These are phyloP conservation scores for Pseudococcus viburni DNA, from an alignment of 2,888 invertebrate genomes.

Conservation along the genomic window DNA sequence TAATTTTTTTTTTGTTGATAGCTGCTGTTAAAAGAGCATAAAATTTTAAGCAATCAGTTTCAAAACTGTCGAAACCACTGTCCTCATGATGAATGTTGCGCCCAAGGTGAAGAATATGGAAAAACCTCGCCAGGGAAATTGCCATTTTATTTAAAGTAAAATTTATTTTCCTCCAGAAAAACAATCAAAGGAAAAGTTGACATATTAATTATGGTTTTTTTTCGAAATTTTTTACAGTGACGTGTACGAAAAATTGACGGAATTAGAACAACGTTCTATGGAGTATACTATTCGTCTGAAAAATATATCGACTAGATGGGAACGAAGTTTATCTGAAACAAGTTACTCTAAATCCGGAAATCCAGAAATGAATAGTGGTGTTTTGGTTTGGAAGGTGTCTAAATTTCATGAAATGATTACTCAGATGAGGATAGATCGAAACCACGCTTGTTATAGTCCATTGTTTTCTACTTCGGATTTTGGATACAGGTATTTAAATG, in stretches of 20 bases:
- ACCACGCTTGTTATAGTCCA: slow-evolving; percentile 51
- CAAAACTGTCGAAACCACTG: slow-evolving; percentile 61
- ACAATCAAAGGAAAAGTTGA: background rate
- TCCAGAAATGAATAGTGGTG: slow-evolving; percentile 56
- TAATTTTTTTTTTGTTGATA: background rate
- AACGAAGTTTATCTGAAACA: slow-evolving; percentile 1
- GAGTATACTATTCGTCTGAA: slow-evolving; percentile 56
- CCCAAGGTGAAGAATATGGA: slow-evolving; percentile 11
- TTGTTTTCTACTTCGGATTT: slow-evolving; percentile 57
- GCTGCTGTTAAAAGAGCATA: slow-evolving; percentile 51
- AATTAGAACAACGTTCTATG: slow-evolving; percentile 61
- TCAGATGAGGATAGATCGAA: slow-evolving; percentile 40
- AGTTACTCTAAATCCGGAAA: slow-evolving; percentile 1
- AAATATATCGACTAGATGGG: slow-evolving; percentile 15
- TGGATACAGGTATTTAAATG: slow-evolving; percentile 48
- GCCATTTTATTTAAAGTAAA: slow-evolving; percentile 63
- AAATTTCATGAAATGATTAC: slow-evolving; percentile 48
- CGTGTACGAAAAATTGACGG: slow-evolving; percentile 65
- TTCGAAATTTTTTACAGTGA: slow-evolving; percentile 43
- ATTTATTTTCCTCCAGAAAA: too few relatives aligned
- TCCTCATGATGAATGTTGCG: slow-evolving; percentile 58
- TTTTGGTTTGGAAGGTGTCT: slow-evolving; percentile 55
- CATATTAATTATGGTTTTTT: background rate
- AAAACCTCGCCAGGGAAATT: slow-evolving; percentile 45
- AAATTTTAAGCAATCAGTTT: slow-evolving; percentile 18